These are phyloP conservation scores for Philypnodon macrostomus DNA, from an alignment of 2,797 vertebrate species.

Conservation along the genomic window DNA sequence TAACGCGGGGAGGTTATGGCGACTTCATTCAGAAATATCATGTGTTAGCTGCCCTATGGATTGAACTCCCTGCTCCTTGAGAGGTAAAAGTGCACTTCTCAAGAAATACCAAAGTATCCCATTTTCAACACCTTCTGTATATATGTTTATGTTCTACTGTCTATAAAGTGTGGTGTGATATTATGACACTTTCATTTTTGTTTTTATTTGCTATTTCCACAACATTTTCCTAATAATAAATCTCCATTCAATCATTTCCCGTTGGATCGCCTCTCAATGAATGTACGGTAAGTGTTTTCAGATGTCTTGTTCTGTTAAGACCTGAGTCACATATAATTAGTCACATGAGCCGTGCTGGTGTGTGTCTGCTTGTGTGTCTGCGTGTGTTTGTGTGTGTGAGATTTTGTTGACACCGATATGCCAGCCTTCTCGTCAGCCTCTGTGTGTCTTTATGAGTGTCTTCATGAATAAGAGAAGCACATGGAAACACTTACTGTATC, in stretches of 20 bases:
- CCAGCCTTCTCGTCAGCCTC: conserved; percentile 46
- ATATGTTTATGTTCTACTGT: no score
- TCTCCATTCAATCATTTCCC: conserved; percentile 50
- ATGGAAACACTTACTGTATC: conserved; percentile 70
- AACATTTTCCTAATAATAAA: conserved; percentile 23
- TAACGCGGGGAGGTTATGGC: no score
- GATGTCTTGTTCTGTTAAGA: conserved; percentile 61
- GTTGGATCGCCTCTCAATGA: conserved; percentile 53
- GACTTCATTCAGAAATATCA: no score
- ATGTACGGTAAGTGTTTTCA: conserved; percentile 64
- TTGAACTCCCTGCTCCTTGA: no score
- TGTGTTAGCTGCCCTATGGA: no score
- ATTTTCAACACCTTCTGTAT: no score
- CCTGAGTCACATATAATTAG: conserved; percentile 62
- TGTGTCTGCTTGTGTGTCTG: conserved; percentile 23
- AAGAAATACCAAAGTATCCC: no score
- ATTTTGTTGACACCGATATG: conserved; percentile 55
- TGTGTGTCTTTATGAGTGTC: conserved; percentile 51
- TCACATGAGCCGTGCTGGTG: conserved; percentile 47
- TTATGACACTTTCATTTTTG: no score
- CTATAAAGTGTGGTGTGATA: no score
- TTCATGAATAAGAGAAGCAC: conserved; percentile 63
- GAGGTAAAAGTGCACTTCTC: no score
- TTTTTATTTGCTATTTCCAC: no score
- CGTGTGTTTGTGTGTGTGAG: conserved; percentile 25